Evolutionary conservation across 2,888 invertebrate genomes (phyloP).

Genomic region (Vannuccia rotundouncinata): DNA sequence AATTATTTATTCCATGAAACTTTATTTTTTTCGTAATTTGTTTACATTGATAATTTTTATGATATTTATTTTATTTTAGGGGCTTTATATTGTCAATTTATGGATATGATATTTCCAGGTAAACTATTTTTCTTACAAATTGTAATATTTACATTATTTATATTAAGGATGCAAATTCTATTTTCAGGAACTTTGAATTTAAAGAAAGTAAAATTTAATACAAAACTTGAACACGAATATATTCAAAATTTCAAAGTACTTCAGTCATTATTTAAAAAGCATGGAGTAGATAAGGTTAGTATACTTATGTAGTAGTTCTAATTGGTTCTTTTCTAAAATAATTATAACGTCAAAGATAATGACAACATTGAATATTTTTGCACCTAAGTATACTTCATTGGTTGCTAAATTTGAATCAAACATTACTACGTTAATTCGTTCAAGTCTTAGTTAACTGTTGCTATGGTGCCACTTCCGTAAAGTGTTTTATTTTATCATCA

Average conservation of each 20-base stretch:
- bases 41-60: background rate
- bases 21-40: too few species aligned
- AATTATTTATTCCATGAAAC: too few species aligned
- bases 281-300: constrained; percentile 89
- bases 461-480: too few species aligned
- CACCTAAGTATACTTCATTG: too few species aligned
- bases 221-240: constrained; percentile 96
- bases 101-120: constrained; percentile 94
- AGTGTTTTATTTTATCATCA: too few species aligned
- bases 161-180: constrained; percentile 83
- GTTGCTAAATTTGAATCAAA: too few species aligned
- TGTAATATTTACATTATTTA: background rate
- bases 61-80: constrained; percentile 47
- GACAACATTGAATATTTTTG: too few species aligned
- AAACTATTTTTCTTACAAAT: background rate
- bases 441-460: too few species aligned
- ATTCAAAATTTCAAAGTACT: constrained; percentile 98
- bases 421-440: too few species aligned
- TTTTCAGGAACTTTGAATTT: constrained; percentile 65
- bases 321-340: too few species aligned
- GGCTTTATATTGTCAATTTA: constrained; percentile 96
- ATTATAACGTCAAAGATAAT: too few species aligned
- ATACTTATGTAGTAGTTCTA: too few species aligned
- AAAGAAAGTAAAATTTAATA: constrained; percentile 78
- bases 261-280: constrained; percentile 90